Evolutionary conservation across 2,888 invertebrate species (phyloP).

Genomic region (Serripes groenlandicus): DNA sequence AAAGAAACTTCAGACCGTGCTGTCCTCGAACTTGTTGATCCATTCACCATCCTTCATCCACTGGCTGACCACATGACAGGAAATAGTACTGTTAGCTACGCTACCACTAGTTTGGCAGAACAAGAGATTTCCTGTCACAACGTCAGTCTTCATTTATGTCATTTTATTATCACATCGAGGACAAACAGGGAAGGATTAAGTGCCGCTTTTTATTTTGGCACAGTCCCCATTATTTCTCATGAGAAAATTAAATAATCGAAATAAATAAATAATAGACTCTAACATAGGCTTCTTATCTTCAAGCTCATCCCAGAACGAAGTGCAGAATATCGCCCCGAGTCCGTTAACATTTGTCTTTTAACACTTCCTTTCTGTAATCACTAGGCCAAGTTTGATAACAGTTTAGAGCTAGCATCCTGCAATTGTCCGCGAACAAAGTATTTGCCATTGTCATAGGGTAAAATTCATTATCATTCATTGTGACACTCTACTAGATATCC

Average conservation of each 20-base stretch:
- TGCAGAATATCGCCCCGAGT: background rate
- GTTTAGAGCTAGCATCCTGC: too few relatives aligned
- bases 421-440: too few relatives aligned
- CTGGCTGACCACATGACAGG: background rate
- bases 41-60: background rate
- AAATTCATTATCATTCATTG: too few relatives aligned
- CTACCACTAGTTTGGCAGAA: constrained; percentile 1
- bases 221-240: background rate
- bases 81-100: background rate
- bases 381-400: too few relatives aligned
- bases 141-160: background rate
- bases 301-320: background rate
- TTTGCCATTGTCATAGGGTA: too few relatives aligned
- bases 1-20: background rate
- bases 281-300: background rate
- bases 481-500: too few relatives aligned
- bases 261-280: background rate
- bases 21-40: background rate
- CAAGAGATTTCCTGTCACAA: background rate
- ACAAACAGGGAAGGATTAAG: background rate
- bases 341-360: too few relatives aligned
- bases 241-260: background rate
- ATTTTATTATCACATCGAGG: background rate
- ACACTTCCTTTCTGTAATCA: too few relatives aligned
- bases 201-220: background rate